These are phyloP conservation scores for Drosophila ezoana DNA, from an alignment of 2,888 invertebrate species.

Conservation along the genomic window DNA sequence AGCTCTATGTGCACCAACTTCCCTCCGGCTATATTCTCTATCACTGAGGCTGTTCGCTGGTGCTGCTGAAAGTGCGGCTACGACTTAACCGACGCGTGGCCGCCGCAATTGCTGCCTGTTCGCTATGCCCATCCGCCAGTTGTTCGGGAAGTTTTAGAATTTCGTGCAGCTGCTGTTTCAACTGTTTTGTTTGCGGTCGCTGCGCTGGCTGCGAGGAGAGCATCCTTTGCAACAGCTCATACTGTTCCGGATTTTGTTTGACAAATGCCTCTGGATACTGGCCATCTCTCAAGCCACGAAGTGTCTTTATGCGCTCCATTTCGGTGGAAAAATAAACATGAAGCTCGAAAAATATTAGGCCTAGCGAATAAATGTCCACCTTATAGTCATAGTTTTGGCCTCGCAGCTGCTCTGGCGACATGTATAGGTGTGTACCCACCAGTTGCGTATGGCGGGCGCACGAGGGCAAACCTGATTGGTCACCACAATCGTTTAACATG, in stretches of 20 bases:
- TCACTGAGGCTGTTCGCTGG: conserved; percentile 63
- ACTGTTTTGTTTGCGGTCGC: conserved; percentile 91
- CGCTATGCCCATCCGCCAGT: conserved; percentile 60
- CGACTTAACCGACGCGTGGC: conserved; percentile 74
- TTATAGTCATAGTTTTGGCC: conserved; percentile 93
- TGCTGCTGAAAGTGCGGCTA: conserved; percentile 78
- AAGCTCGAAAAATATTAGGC: conserved; percentile 96
- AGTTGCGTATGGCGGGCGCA: conserved; percentile 87
- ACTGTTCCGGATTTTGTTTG: conserved; percentile 88
- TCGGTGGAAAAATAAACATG: conserved; percentile 95
- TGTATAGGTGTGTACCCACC: conserved; percentile 96
- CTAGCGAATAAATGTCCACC: conserved; percentile 97
- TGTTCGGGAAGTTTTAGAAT: conserved; percentile 73
- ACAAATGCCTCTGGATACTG: conserved; percentile 90
- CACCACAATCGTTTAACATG: conserved; percentile 78
- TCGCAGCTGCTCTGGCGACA: conserved; percentile 97
- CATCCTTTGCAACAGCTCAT: conserved; percentile 91
- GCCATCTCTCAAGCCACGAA: conserved; percentile 88
- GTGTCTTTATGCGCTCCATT: conserved; percentile 92
- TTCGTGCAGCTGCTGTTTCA: conserved; percentile 84
- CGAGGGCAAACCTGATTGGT: conserved; percentile 77
- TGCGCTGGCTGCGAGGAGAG: conserved; percentile 89
- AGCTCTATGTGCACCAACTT: conserved; percentile 7
- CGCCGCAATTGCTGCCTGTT: conserved; percentile 61
- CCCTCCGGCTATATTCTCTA: conserved; percentile 9